Percentiles rank a stretch among this genome's conserved stretches.
Evolutionary conservation across 1,140 invertebrate species (phyloP).

Genomic region (Bombus consobrinus): DNA sequence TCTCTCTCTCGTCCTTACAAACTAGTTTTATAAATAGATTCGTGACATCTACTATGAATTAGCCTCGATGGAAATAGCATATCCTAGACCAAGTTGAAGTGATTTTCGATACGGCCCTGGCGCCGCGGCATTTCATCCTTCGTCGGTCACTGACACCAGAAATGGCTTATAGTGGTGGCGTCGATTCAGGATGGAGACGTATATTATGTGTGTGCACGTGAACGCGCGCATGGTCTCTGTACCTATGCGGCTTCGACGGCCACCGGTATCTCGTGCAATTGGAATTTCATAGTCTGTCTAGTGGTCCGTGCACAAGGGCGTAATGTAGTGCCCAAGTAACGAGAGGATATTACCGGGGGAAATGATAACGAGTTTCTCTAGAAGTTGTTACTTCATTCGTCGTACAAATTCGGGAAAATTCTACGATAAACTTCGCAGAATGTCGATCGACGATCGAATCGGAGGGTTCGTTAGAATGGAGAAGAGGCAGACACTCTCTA

Average conservation of each 20-base stretch:
- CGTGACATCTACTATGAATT: background rate
- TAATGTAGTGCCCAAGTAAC: constrained; percentile 17
- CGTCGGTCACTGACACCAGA: constrained; percentile 68
- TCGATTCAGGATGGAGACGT: constrained; percentile 45
- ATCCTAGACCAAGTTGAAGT: constrained; percentile 5
- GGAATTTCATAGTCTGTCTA: constrained; percentile 52
- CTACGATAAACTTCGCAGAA: background rate
- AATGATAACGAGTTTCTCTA: background rate
- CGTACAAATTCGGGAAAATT: background rate
- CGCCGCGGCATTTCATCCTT: constrained; percentile 65
- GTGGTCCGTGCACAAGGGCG: constrained; percentile 18
- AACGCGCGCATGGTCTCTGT: constrained; percentile 5
- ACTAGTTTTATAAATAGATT: background rate
- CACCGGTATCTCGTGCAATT: constrained; percentile 45
- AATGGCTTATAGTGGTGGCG: constrained; percentile 39
- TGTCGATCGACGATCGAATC: background rate
- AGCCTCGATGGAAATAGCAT: background rate
- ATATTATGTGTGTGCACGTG: constrained; percentile 8
- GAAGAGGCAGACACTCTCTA: background rate
- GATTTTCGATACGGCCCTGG: constrained; percentile 35
- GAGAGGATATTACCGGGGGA: constrained; percentile 1
- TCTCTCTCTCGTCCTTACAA: background rate
- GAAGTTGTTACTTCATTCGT: background rate
- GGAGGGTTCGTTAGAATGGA: background rate
- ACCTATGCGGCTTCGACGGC: constrained; percentile 46